These are phyloP conservation scores for Melanocharis versteri DNA, from an alignment of 2,113 vertebrate species.

Conservation along the genomic window DNA sequence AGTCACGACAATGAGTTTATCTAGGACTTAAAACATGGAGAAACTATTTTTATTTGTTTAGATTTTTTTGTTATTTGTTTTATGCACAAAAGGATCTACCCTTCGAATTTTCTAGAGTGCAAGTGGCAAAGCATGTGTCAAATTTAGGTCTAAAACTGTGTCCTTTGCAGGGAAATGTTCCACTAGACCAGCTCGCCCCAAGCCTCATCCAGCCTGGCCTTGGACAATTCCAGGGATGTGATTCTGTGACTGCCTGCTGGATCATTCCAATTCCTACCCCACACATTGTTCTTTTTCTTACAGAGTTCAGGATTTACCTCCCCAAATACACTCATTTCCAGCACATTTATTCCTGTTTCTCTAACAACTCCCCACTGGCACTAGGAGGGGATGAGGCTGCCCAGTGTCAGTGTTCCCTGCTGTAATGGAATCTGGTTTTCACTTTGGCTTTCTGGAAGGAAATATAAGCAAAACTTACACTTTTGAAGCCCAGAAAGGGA, in stretches of 20 bases:
- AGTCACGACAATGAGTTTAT: neutral
- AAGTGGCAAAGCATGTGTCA: neutral
- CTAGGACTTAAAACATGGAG: neutral
- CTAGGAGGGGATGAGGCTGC: neutral
- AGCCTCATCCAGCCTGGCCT: neutral
- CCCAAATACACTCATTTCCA: neutral
- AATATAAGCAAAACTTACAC: neutral
- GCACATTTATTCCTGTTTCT: neutral
- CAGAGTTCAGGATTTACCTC: neutral
- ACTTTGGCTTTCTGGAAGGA: neutral
- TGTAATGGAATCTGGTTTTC: neutral
- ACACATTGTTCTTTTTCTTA: neutral
- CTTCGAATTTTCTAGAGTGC: neutral
- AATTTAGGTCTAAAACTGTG: neutral
- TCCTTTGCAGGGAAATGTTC: neutral
- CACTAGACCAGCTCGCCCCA: neutral
- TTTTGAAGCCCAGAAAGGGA: neutral
- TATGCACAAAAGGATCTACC: fast-evolving
- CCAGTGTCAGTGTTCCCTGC: neutral
- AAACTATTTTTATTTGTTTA: neutral
- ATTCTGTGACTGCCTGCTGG: neutral
- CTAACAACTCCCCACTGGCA: neutral
- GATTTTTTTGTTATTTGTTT: neutral
- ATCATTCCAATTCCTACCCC: neutral
- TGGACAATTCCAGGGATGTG: neutral